Base-by-base conservation (phyloP, 2,888 invertebrate genomes). In the Anodontia alba region DNA sequence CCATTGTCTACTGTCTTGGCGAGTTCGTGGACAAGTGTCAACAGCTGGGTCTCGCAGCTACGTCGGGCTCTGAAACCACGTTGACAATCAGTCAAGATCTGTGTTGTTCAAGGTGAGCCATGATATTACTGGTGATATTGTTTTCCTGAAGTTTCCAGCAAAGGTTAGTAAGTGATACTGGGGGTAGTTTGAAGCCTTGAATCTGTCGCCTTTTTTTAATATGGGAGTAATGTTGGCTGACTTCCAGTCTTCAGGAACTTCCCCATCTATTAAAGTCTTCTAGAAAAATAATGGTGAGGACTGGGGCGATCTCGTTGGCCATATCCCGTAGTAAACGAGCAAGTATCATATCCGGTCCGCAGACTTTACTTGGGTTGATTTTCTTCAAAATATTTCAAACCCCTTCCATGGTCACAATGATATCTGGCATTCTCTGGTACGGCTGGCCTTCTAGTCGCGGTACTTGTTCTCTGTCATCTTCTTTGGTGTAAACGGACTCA, bases 161-260 rank as follows among this genome's bases (percentile, higher is more conserved):
- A 5, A 38, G 12, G 38, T 12, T 38, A 1, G 71, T 79, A 7
- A 75, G 71, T 20, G 71, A 79, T 26, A 79, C 79, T 49, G 74
- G 74, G 20, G 46, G 46, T 71, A 71, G 62, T 79, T 79, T 1
- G 71, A 66, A 20, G 76, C 57, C 23, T 79, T 71, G 7, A 70
- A 71, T 3, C 71, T 17, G 38, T 74, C 20, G 23, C 79, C 75
- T 69, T 79, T 79, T 49, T 79, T 69, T 62, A 49, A 74, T 29
- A 79, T 71, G 5, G 79, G 62, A 8, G 70, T 70, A 33, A 79
- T 74, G 49, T 70, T 62, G 1, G 75, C 79, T 38, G 70, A 66
- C 2, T 31, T 1, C 79, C 70, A 79, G 38, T 79, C 79, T n/a
- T 33, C 71, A 1, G 79, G 75, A 31, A 73, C 78, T 20, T 20